Evolutionary conservation across 2,113 vertebrate species (phyloP).

Genomic region (Gobio gobio): DNA sequence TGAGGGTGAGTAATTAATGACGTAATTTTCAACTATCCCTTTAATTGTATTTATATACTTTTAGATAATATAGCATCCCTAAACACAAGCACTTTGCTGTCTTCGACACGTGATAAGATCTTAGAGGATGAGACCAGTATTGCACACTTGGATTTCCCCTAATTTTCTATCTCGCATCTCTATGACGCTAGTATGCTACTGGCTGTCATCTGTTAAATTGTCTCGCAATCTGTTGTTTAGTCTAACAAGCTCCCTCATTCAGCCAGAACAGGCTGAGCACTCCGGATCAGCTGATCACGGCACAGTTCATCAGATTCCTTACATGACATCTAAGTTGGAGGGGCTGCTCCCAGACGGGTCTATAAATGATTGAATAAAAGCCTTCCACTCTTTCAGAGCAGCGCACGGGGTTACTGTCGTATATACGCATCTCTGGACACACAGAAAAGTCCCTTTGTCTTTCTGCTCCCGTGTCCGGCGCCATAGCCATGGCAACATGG

Average conservation of each 20-base stretch:
- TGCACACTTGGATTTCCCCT: background rate
- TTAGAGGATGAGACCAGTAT: background rate
- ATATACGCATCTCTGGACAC: slow-evolving; percentile 7
- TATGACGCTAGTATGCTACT: background rate
- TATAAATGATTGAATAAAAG: slow-evolving; percentile 1
- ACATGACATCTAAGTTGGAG: background rate
- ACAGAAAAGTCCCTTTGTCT: slow-evolving; percentile 48
- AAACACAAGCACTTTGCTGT: background rate
- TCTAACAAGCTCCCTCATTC: background rate
- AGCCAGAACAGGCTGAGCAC: no score
- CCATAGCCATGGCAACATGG: slow-evolving; percentile 49
- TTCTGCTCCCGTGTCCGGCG: background rate
- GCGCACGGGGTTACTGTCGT: slow-evolving; percentile 7
- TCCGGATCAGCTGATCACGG: background rate
- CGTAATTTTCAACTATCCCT: no score
- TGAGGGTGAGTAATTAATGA: no score
- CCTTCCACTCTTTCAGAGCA: slow-evolving; percentile 29
- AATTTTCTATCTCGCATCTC: background rate
- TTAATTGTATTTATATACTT: background rate
- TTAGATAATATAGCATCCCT: background rate
- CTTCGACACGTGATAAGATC: background rate
- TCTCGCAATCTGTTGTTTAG: background rate
- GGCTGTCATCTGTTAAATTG: background rate
- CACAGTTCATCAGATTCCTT: background rate
- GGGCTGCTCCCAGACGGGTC: background rate